These are phyloP conservation scores for Oxyruncus cristatus DNA, from an alignment of 2,113 vertebrate genomes.

Conservation along the genomic window DNA sequence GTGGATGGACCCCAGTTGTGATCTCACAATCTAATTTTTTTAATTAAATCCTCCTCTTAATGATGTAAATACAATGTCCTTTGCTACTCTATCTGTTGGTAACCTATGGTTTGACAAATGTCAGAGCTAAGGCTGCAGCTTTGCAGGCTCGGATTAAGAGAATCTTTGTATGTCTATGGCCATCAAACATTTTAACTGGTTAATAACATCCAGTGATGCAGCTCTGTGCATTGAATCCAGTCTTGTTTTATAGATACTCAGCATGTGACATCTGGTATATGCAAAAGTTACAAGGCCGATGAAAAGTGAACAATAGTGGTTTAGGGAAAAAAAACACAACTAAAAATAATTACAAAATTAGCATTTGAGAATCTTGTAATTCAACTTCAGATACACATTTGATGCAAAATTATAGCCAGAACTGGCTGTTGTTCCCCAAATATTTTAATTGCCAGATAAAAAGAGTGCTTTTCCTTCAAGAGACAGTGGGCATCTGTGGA, in stretches of 20 bases:
- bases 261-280: neutral
- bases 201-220: neutral
- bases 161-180: neutral
- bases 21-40: neutral
- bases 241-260: neutral
- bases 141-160: neutral
- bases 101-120: neutral
- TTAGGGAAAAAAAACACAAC: neutral
- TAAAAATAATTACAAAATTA: neutral
- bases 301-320: neutral
- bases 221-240: neutral
- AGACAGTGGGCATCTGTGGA: neutral
- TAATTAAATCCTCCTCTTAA: neutral
- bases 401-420: neutral
- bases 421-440: neutral
- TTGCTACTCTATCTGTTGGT: neutral
- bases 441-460: neutral
- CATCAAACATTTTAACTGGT: neutral
- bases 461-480: neutral
- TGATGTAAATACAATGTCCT: neutral
- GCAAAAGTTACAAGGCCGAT: neutral
- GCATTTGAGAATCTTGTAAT: neutral
- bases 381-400: neutral
- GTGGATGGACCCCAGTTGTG: accelerated
- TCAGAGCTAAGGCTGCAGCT: neutral